These are phyloP conservation scores for Taenioides sp. DNA, from an alignment of 2,797 vertebrate genomes.

Conservation along the genomic window DNA sequence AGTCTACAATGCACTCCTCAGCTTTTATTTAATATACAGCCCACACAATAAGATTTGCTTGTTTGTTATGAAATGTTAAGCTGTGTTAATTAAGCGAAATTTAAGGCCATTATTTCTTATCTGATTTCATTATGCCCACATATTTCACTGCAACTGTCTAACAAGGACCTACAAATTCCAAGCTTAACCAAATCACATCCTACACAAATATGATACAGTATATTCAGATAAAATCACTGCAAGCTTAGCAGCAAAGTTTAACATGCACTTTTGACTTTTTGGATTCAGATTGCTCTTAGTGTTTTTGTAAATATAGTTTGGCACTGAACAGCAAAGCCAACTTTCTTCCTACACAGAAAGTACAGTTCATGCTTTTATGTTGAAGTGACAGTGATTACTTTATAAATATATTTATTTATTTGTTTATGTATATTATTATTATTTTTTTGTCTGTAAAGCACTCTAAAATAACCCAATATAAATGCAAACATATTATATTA, in stretches of 20 bases:
- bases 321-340: constrained; percentile 31
- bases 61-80: constrained; percentile 15
- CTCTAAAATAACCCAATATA: not conserved
- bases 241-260: constrained; percentile 15
- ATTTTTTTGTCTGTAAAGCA: not conserved
- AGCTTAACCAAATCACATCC: constrained; percentile 7
- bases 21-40: constrained; percentile 37
- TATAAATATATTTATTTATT: not conserved
- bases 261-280: constrained; percentile 33
- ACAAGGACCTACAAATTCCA: constrained; percentile 5
- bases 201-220: not conserved
- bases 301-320: constrained; percentile 27
- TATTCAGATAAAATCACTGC: constrained; percentile 12
- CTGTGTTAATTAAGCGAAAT: constrained; percentile 23
- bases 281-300: constrained; percentile 19
- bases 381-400: constrained; percentile 48
- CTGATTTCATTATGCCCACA: not conserved
- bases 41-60: constrained; percentile 13
- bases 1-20: constrained; percentile 19
- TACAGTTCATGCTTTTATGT: constrained; percentile 36
- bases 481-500: not conserved
- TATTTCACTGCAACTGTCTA: not conserved
- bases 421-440: too few relatives aligned
- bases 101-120: constrained; percentile 7
- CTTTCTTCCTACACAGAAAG: constrained; percentile 40